These are phyloP conservation scores for Cyrtodaria siliqua DNA, from an alignment of 2,888 invertebrate genomes.

Conservation along the genomic window DNA sequence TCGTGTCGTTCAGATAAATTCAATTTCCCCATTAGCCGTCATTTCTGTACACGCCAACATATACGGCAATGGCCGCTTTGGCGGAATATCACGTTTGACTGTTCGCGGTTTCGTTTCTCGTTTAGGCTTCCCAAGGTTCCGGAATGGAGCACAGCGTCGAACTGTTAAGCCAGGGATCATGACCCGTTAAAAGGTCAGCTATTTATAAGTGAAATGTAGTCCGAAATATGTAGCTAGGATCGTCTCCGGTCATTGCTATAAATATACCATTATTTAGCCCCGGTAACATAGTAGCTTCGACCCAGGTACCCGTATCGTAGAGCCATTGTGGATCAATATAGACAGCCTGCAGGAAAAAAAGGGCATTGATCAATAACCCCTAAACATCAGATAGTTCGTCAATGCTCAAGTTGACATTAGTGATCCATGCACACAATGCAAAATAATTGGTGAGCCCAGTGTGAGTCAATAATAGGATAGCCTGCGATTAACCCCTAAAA, in stretches of 20 bases:
- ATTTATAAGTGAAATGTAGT: slow-evolving; percentile 74
- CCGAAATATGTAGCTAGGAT: slow-evolving; percentile 65
- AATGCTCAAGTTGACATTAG: too few species aligned
- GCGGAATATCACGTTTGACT: too few species aligned
- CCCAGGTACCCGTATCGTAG: slow-evolving; percentile 36
- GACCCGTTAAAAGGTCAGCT: slow-evolving; percentile 76
- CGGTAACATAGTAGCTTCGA: slow-evolving; percentile 71
- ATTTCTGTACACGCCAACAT: not conserved
- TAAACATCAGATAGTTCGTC: too few species aligned
- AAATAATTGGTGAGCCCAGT: too few species aligned
- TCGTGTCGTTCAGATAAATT: too few species aligned
- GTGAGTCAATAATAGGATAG: too few species aligned
- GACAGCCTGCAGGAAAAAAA: slow-evolving; percentile 71
- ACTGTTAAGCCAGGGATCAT: slow-evolving; percentile 79
- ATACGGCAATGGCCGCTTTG: not conserved
- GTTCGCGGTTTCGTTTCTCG: too few species aligned
- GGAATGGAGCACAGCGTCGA: slow-evolving; percentile 80
- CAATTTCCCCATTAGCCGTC: not conserved
- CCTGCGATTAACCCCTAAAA: too few species aligned
- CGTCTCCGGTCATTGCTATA: slow-evolving; percentile 72
- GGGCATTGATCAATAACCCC: too few species aligned
- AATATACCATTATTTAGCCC: slow-evolving; percentile 71
- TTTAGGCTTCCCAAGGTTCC: slow-evolving; percentile 63
- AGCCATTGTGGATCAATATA: slow-evolving; percentile 74
- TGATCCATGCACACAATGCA: too few species aligned